Evolutionary conservation across 2,888 invertebrate genomes (phyloP), one percentile per base, ranked within the genome.

Genomic region (Conomelus anceps): DNA sequence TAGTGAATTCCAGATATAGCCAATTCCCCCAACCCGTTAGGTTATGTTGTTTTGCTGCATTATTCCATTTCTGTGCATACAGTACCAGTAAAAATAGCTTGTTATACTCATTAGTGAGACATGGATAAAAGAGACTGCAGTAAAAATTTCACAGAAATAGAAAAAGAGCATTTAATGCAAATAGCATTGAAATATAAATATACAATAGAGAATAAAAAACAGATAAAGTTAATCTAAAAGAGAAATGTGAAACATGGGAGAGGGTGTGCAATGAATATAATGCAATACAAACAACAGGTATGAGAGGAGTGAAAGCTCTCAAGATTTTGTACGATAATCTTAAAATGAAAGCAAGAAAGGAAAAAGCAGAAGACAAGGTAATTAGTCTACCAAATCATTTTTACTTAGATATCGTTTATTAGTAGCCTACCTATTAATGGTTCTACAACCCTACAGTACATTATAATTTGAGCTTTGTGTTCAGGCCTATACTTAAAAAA

Each of bases 331-430:
- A 84, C 17, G 88, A 88, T 6, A 88, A 88, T 88, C 11, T 88
- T 9, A 88, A 88, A 88, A 88, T 88, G 88, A 88, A 88, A 20
- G 88, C 88, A 23, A 88, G 23, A n/a, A 88, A 84, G 24, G 63
- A 88, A 7, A 84, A 23, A 22, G 13, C 22, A 20, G 88, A 88
- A 13, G 84, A 88, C 22, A 88, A 84, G 84, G 88, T 88, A 84
- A 84, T 34, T 86, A 26, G 6, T 11, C 6, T 26, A 26, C 26
- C 4, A 11, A 11, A 4, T 26, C 11, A 26, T 26, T 26, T 26
- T 26, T n/a, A n/a, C n/a, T n/a, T n/a, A n/a, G n/a, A n/a, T n/a
- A n/a, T n/a, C n/a, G n/a, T n/a, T n/a, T n/a, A n/a, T n/a, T n/a
- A n/a, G n/a, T n/a, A n/a, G n/a, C n/a, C n/a, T n/a, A n/a, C n/a